Evolutionary conservation across 2,888 invertebrate genomes (phyloP), one percentile per base, ranked within the genome.

Genomic region (Druceiella hillmani): DNA sequence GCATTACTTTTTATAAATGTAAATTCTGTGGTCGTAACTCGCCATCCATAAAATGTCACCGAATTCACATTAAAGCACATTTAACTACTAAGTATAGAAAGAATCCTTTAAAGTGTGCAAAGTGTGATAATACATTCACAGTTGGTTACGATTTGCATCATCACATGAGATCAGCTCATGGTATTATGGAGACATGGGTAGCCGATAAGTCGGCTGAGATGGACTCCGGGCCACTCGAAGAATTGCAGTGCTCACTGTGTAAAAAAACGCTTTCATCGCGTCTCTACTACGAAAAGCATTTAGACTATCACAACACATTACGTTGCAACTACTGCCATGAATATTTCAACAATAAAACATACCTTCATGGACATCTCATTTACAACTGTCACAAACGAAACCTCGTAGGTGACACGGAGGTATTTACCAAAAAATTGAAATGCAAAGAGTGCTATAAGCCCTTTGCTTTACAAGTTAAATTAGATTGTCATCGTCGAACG

Each of bases 251-350:
- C 47, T 60, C 66, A n/a, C 55, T 71, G 4, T 73, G 72, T 42
- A 54, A 60, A 39, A 73, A 72, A 48, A 54, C 68, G 3, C 55
- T 73, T 14, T 68, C 71, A 15, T 65, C 61, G 46, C 65, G 67
- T 45, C 67, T 66, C n/a, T 70, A 69, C 50, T 72, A 58, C 46
- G 68, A 71, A 45, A 56, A 70, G 15, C 72, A 73, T 45, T 55
- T 73, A 25, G 70, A 71, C 47, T 71, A 68, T 47, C 72, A 73
- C 53, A 72, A 73, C 48, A 57, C 66, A 0, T 51, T 72, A 33
- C 52, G 71, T 11, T 73, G 72, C 52, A 71, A 71, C 53, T 73
- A 73, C 50, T 73, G 72, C 51, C 67, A 61, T 41, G 66, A 67
- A 34, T 67, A 64, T 53, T 73, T 73, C 50, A 65, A 61, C 49